Base-by-base conservation (phyloP, 2,888 invertebrate genomes). In the Chaetogeoica ovagalla region DNA sequence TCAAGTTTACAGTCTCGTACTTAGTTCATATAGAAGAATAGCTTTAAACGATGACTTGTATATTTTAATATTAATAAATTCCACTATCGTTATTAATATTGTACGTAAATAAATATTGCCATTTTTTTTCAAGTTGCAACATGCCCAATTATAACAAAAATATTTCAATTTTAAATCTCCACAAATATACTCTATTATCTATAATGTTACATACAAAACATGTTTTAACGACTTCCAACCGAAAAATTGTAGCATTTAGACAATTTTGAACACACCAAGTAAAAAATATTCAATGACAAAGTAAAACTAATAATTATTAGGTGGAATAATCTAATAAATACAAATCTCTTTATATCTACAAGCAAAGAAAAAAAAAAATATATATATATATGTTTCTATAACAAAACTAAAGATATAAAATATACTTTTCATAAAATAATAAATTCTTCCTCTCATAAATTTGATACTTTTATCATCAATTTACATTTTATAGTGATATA, bases 101-200 rank as follows among this genome's bases (percentile, higher is more conserved):
- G 21, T 59, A 17, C 39, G 39, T 2, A 39, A 57, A 70, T 70
- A 57, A 70, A 37, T 63, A 62, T 62, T 55, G 17, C 23, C 52
- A 68, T 37, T 70, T 30, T 30, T 30, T 74, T 65, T 39, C 39
- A 57, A 65, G 17, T 65, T 65, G 74, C 74, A 74, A 57, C 23
- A 55, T 57, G 21, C 74, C 63, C 65, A 23, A 43, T 65, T 13
- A 74, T 74, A 65, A 39, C 21, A 65, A 74, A 37, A 55, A 52
- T 17, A 74, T 23, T 55, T 39, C 15, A 70, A 19, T 66, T 48
- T 37, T 13, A 52, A 63, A 39, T 74, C 17, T 13, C 48, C n/a
- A 65, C 8, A 39, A 74, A 59, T 19, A 57, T 15, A n/a, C 57
- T 9, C 2, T 43, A 21, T 17, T 71, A n/a, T 65, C 7, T 39